phyloP scores from a whole-genome alignment of 2,797 vertebrate species.

The Arctocebus calabarensis region DNA sequence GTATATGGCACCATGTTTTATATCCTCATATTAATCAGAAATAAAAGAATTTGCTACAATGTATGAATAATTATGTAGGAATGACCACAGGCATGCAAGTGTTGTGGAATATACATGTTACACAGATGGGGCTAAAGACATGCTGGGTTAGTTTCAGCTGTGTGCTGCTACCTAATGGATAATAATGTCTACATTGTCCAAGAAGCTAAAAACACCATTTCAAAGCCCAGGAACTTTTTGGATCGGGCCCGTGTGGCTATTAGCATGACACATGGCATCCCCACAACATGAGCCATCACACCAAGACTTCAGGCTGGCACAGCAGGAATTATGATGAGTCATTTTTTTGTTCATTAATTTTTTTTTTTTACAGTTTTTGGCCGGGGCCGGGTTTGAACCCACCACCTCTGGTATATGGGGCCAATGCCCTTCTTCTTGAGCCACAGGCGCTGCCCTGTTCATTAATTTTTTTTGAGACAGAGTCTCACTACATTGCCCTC shows the following conservation, averaged over 20 bases:
- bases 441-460: too few species aligned
- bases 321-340: neutral
- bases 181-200: neutral
- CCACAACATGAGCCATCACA: too few species aligned
- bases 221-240: neutral
- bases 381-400: too few species aligned
- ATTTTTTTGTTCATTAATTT: too few species aligned
- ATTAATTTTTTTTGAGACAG: too few species aligned
- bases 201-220: neutral
- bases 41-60: neutral
- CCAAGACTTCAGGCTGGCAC: neutral
- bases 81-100: neutral
- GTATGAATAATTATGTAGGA: neutral
- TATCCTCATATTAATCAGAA: too few species aligned
- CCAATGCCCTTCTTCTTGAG: too few species aligned
- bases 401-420: too few species aligned
- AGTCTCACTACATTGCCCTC: too few species aligned
- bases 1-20: too few species aligned
- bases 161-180: neutral
- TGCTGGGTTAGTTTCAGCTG: neutral
- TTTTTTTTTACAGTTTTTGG: too few species aligned
- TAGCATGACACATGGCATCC: neutral
- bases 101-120: neutral
- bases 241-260: too few species aligned
- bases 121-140: neutral